Evolutionary conservation across 2,113 vertebrate species (phyloP).

Genomic region (Jaculus jaculus): DNA sequence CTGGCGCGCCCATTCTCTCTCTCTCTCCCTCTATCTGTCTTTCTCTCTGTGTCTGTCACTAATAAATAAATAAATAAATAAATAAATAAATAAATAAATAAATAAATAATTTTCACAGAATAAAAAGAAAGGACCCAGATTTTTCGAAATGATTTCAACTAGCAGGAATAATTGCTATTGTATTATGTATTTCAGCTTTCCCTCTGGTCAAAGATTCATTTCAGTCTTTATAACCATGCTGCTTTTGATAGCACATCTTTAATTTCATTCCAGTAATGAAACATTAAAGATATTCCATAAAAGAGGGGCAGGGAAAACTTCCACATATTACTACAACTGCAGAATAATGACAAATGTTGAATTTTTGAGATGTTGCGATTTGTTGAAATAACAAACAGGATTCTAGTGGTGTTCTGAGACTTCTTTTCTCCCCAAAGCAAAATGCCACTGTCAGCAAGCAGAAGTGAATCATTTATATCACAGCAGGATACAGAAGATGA

Average conservation of each 20-base stretch:
- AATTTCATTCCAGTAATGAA: background rate
- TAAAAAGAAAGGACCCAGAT: background rate
- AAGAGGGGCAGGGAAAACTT: background rate
- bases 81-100: no score
- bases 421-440: slow-evolving; percentile 54
- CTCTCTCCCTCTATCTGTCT: no score
- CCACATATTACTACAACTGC: background rate
- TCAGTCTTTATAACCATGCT: background rate
- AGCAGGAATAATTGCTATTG: background rate
- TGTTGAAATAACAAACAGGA: slow-evolving; percentile 67
- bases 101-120: no score
- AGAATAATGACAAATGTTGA: slow-evolving; percentile 38
- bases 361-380: slow-evolving; percentile 41
- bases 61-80: no score
- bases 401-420: slow-evolving; percentile 42
- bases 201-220: background rate
- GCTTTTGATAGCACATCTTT: background rate
- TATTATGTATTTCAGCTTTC: background rate
- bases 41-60: no score
- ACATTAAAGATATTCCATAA: background rate
- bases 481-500: slow-evolving; percentile 57
- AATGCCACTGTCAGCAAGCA: slow-evolving; percentile 62
- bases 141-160: background rate
- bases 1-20: no score
- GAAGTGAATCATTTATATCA: slow-evolving; percentile 62